Conservation (phyloP, 2,113 vertebrate species). For the Globicephala melas region DNA sequence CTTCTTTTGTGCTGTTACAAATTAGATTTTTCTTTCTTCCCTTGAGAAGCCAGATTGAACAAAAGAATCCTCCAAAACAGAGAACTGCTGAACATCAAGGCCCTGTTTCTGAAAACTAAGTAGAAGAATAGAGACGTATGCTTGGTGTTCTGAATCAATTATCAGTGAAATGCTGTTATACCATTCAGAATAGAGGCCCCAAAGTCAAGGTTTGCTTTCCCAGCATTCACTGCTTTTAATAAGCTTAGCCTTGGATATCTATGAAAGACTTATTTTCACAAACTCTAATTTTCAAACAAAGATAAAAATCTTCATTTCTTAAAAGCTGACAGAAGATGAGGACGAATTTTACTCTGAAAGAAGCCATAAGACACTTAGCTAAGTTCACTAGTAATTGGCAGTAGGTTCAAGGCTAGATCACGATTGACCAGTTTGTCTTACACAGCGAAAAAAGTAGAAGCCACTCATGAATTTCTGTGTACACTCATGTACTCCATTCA, state of each 20-base stretch:
- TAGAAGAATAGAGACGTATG: constrained; percentile 53
- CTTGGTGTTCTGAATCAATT: constrained; percentile 67
- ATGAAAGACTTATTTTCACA: constrained; percentile 41
- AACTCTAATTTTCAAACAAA: constrained; percentile 20
- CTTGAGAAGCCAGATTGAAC: constrained; percentile 61
- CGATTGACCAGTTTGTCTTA: not conserved
- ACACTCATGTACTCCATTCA: not conserved
- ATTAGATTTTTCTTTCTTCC: constrained; percentile 75
- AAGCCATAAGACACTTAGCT: not conserved
- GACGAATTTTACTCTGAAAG: not conserved
- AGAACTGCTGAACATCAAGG: constrained; percentile 67
- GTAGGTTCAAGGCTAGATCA: not conserved
- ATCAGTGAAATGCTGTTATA: constrained; percentile 49
- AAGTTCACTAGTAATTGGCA: not conserved
- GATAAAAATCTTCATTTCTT: not conserved
- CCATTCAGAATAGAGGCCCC: not conserved
- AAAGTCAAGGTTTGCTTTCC: constrained; percentile 50
- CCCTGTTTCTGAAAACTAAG: constrained; percentile 58
- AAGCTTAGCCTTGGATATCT: not conserved
- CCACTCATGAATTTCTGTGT: not conserved
- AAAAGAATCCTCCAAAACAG: constrained; percentile 64
- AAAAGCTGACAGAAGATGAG: constrained; percentile 2
- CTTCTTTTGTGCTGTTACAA: constrained; percentile 73
- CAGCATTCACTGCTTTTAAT: not conserved
- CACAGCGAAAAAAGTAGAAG: not conserved